A percentile compares a stretch with the other conserved stretches of the same genome.
phyloP scores from a whole-genome alignment of 1,140 invertebrate species.

The Oedothorax gibbosus region DNA sequence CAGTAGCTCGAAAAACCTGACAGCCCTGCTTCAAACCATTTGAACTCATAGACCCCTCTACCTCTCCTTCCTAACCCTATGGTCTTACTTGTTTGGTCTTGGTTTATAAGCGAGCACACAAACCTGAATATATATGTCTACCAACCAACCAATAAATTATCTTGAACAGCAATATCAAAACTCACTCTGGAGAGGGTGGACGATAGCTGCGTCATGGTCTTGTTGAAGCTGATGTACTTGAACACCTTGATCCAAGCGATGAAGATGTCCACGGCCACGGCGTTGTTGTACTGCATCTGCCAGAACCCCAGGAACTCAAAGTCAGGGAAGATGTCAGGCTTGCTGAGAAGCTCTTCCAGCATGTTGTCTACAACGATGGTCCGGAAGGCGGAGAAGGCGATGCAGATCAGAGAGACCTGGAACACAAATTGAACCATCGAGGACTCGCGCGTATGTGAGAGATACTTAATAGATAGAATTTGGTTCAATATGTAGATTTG shows the following conservation, averaged over 20 bases:
- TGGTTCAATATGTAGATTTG: too few species aligned
- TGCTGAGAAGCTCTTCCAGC: conserved; percentile 67
- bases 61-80: too few species aligned
- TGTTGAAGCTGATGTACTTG: conserved; percentile 81
- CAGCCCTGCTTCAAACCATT: too few species aligned
- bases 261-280: conserved; percentile 74
- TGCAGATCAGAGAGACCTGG: conserved; percentile 66
- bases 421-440: not conserved
- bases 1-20: too few species aligned
- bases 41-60: too few species aligned
- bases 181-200: conserved; percentile 74
- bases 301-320: conserved; percentile 72
- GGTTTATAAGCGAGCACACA: too few species aligned
- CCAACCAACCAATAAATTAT: too few species aligned
- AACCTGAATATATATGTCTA: too few species aligned
- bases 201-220: conserved; percentile 81
- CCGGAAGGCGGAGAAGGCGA: conserved; percentile 68
- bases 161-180: too few species aligned
- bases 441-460: too few species aligned
- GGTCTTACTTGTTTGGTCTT: too few species aligned
- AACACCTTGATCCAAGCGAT: conserved; percentile 77
- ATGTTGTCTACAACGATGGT: conserved; percentile 65
- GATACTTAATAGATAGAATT: too few species aligned
- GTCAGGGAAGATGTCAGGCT: conserved; percentile 70
- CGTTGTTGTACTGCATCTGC: conserved; percentile 73